Evolutionary conservation across 2,888 invertebrate genomes (phyloP).

Genomic region (Acheta domesticus): DNA sequence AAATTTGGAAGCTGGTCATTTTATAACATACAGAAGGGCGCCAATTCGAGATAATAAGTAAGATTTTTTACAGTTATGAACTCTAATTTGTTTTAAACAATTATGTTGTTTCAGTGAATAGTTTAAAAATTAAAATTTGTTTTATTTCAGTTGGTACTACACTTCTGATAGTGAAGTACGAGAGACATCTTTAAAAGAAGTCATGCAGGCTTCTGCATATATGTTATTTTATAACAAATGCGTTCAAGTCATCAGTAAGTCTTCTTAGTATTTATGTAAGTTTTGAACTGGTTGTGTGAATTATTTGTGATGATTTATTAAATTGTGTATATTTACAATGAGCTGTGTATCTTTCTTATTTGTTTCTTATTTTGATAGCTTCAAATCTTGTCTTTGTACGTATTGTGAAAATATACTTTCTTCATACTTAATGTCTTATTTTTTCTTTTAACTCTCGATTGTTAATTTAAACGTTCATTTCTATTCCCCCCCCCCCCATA

Average conservation of each 20-base stretch:
- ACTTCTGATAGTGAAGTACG: slow-evolving; percentile 54
- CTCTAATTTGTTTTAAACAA: not conserved
- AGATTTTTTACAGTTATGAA: not conserved
- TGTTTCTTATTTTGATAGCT: no score
- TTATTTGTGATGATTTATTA: no score
- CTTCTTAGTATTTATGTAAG: no score
- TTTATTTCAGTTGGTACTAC: slow-evolving; percentile 33
- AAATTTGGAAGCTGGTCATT: slow-evolving; percentile 87
- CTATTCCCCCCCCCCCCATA: no score
- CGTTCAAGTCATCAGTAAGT: not conserved
- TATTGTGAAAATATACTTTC: no score
- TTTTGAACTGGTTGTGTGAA: no score
- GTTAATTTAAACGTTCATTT: no score
- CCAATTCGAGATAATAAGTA: slow-evolving; percentile 19
- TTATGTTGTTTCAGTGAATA: not conserved
- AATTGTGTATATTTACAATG: no score
- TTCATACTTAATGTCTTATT: no score
- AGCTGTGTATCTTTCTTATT: no score
- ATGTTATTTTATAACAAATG: slow-evolving; percentile 72
- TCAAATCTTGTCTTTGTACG: no score
- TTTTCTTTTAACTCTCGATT: no score
- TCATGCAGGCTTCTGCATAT: slow-evolving; percentile 82
- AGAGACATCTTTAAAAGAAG: slow-evolving; percentile 75
- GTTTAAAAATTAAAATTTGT: not conserved
- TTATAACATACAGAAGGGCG: slow-evolving; percentile 75